Evolutionary conservation across 2,113 vertebrate species (phyloP).

Genomic region (Amphiprion ocellaris): DNA sequence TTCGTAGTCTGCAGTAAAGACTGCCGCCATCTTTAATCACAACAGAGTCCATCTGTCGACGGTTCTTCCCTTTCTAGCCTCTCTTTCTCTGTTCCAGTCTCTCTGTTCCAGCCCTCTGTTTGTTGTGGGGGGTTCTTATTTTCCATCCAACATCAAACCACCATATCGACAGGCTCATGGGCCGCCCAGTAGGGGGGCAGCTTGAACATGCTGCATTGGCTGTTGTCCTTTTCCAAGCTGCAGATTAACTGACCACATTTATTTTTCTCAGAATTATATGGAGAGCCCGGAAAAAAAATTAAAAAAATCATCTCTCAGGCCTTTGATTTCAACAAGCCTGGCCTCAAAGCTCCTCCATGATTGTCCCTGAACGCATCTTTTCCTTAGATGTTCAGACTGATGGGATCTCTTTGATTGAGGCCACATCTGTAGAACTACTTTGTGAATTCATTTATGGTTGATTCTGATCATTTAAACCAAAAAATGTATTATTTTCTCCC

Average conservation of each 20-base stretch:
- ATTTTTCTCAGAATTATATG: constrained; percentile 69
- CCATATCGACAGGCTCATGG: constrained; percentile 88
- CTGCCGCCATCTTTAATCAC: constrained; percentile 89
- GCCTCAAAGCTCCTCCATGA: constrained; percentile 86
- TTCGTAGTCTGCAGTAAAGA: constrained; percentile 85
- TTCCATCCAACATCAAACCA: constrained; percentile 84
- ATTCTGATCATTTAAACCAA: constrained; percentile 57
- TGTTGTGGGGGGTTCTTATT: constrained; percentile 83
- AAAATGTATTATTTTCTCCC: constrained; percentile 67
- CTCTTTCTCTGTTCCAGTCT: constrained; percentile 82
- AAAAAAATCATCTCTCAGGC: constrained; percentile 76
- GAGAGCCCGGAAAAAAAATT: constrained; percentile 70
- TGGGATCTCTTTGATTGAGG: constrained; percentile 88
- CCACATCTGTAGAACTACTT: constrained; percentile 67
- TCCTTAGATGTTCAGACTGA: constrained; percentile 88
- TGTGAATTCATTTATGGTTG: constrained; percentile 3
- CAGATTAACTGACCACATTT: constrained; percentile 75
- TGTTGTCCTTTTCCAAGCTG: constrained; percentile 84
- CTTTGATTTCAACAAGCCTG: constrained; percentile 90
- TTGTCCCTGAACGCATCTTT: constrained; percentile 84
- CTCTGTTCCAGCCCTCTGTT: constrained; percentile 79
- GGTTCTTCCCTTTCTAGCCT: constrained; percentile 81
- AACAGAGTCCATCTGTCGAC: constrained; percentile 85
- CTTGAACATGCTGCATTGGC: constrained; percentile 86
- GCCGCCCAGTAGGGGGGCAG: constrained; percentile 85